These are phyloP conservation scores for Rhegmatorhina hoffmannsi DNA, from an alignment of 2,113 vertebrate genomes.

Conservation along the genomic window DNA sequence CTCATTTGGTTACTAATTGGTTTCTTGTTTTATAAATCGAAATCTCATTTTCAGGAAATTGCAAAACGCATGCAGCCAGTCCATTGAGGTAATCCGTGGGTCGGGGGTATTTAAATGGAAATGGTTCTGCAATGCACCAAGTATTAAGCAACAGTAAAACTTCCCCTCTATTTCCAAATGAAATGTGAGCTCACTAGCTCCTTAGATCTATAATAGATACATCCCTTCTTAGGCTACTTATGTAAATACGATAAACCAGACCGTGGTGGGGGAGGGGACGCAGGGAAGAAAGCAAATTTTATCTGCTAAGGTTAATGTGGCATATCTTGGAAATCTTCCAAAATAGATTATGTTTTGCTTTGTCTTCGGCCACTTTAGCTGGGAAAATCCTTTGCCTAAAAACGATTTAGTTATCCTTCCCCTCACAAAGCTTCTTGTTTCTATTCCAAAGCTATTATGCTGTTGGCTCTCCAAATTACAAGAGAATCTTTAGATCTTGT, in stretches of 20 bases:
- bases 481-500: constrained; percentile 81
- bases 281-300: constrained; percentile 66
- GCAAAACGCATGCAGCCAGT: constrained; percentile 76
- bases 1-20: constrained; percentile 91
- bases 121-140: constrained; percentile 63
- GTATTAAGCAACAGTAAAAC: constrained; percentile 73
- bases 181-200: constrained; percentile 69
- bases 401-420: constrained; percentile 73
- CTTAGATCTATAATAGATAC: constrained; percentile 73
- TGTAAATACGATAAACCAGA: constrained; percentile 78
- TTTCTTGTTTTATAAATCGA: constrained; percentile 90
- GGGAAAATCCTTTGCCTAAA: constrained; percentile 79
- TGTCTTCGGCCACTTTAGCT: constrained; percentile 76
- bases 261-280: constrained; percentile 29
- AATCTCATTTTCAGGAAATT: constrained; percentile 87
- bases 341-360: constrained; percentile 79
- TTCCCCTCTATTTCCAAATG: constrained; percentile 54
- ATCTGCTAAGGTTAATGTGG: constrained; percentile 77
- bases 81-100: constrained; percentile 82
- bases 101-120: constrained; percentile 81
- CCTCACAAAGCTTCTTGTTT: constrained; percentile 75
- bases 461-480: constrained; percentile 74
- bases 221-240: constrained; percentile 76
- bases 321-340: constrained; percentile 80
- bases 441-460: constrained; percentile 76